Evolutionary conservation across 2,888 invertebrate species (phyloP).

Genomic region (Pachydiplax longipennis): DNA sequence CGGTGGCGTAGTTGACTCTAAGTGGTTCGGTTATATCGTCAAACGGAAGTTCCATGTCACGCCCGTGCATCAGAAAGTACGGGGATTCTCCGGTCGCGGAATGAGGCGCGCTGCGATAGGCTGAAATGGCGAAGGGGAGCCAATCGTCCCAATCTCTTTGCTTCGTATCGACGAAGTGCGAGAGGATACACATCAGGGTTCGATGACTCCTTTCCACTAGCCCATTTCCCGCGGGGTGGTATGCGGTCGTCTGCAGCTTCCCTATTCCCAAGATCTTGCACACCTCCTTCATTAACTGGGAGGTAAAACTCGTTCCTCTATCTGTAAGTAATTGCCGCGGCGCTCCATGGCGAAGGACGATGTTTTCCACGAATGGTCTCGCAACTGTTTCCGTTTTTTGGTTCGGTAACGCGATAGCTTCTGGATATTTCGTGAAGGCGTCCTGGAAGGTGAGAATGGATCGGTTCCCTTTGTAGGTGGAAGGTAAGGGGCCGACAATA

Average conservation of each 20-base stretch:
- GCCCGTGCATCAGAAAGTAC: too few species aligned
- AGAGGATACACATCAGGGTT: constrained; percentile 50
- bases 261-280: constrained; percentile 51
- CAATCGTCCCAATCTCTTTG: not conserved
- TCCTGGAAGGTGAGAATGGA: constrained; percentile 51
- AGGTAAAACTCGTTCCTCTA: constrained; percentile 51
- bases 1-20: not conserved
- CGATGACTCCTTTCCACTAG: constrained; percentile 54
- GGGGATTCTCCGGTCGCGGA: not conserved
- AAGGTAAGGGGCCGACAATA: too few species aligned
- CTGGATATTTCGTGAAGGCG: constrained; percentile 50
- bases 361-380: constrained; percentile 47
- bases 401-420: constrained; percentile 52
- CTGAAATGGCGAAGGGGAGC: not conserved
- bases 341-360: not conserved
- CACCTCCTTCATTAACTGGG: constrained; percentile 52
- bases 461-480: not conserved
- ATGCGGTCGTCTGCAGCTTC: constrained; percentile 53
- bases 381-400: constrained; percentile 51
- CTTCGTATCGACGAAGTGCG: not conserved
- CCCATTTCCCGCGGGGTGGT: constrained; percentile 55
- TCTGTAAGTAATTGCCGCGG: not conserved
- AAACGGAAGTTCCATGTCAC: not conserved
- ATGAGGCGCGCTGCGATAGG: not conserved
- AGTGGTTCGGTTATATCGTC: not conserved